Percentiles rank a stretch among this genome's conserved stretches.
These are phyloP conservation scores for Himalopsyche anomala DNA, from an alignment of 2,888 invertebrate species.

Conservation along the genomic window DNA sequence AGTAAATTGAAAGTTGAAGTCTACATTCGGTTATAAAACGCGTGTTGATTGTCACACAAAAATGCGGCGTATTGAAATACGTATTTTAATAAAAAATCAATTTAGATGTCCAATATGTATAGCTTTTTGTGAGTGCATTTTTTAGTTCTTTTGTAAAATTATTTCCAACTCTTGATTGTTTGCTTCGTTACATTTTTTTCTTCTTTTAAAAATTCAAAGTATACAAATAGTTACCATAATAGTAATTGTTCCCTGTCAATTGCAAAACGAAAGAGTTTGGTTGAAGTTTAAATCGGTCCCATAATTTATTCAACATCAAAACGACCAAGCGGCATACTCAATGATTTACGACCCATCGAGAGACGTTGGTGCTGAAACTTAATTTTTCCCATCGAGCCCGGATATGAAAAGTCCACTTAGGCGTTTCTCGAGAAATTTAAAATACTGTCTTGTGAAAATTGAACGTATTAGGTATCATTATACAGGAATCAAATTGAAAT, in stretches of 20 bases:
- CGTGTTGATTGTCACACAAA: too few relatives aligned
- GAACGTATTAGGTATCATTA: slow-evolving; percentile 8
- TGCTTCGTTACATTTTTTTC: too few relatives aligned
- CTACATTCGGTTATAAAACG: too few relatives aligned
- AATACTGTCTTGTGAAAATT: slow-evolving; percentile 31
- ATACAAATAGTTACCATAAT: background rate
- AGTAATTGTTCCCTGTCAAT: slow-evolving; percentile 25
- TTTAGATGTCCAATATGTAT: too few relatives aligned
- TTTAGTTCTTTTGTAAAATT: too few relatives aligned
- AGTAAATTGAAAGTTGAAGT: too few relatives aligned
- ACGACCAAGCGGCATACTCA: slow-evolving; percentile 9
- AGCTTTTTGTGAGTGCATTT: too few relatives aligned
- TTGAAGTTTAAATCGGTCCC: slow-evolving; percentile 16
- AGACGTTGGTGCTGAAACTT: background rate
- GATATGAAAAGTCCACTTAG: slow-evolving; percentile 18
- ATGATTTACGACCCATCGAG: slow-evolving; percentile 34
- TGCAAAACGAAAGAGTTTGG: slow-evolving; percentile 6
- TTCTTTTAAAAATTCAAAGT: too few relatives aligned
- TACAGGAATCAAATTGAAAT: slow-evolving; percentile 11
- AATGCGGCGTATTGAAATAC: too few relatives aligned
- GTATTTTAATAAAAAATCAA: too few relatives aligned
- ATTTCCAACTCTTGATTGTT: too few relatives aligned
- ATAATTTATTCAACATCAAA: slow-evolving; percentile 31
- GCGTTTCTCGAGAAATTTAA: slow-evolving; percentile 26
- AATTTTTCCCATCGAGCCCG: slow-evolving; percentile 18